phyloP scores from a whole-genome alignment of 2,888 invertebrate genomes.

The Lithosia quadra region DNA sequence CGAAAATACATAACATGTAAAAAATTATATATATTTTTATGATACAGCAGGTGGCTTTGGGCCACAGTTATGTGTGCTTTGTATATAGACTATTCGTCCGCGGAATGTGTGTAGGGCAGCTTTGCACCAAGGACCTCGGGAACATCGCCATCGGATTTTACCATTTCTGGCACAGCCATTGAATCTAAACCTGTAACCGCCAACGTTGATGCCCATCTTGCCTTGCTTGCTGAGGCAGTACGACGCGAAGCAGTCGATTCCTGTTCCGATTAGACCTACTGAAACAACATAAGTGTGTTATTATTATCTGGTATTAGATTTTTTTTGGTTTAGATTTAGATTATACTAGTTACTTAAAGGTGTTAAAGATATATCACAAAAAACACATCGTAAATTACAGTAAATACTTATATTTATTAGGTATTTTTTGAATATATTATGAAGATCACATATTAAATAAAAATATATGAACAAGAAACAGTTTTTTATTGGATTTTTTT shows the following conservation, averaged over 20 bases:
- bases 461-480: background rate
- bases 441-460: background rate
- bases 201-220: conserved; percentile 83
- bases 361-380: background rate
- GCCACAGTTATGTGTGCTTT: conserved; percentile 80
- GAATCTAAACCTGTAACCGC: conserved; percentile 81
- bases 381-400: background rate
- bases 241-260: conserved; percentile 78
- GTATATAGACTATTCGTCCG: conserved; percentile 81
- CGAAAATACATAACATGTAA: background rate
- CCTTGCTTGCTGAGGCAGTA: conserved; percentile 85
- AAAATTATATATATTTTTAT: conserved; percentile 22
- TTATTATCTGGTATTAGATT: conserved; percentile 30
- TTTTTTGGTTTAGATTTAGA: background rate
- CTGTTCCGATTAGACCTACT: conserved; percentile 78
- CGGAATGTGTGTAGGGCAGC: conserved; percentile 81
- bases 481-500: background rate
- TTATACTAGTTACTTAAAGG: background rate
- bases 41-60: conserved; percentile 74
- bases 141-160: conserved; percentile 82
- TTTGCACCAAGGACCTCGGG: conserved; percentile 82
- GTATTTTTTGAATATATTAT: background rate
- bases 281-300: conserved; percentile 45
- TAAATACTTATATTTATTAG: background rate
- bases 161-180: conserved; percentile 83